Conservation (phyloP, 2,888 invertebrate species). For the Ichneumoninae sp. region DNA sequence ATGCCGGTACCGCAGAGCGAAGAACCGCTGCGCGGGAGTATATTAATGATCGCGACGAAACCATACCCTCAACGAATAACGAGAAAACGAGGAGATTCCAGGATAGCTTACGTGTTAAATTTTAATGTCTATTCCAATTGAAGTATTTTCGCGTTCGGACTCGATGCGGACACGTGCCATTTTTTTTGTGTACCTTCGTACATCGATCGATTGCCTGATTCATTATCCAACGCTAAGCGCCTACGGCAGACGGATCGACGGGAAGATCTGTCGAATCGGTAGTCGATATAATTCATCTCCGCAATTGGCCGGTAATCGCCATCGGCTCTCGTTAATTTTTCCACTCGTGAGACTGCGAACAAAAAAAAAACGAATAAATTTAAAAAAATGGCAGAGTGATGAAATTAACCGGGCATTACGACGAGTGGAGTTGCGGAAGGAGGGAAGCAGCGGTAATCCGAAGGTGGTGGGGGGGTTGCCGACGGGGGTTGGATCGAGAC, state of each 20-base stretch:
- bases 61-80: not conserved
- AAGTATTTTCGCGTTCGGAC: not conserved
- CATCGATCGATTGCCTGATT: not conserved
- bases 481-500: constrained; percentile 43
- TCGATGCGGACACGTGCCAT: not conserved
- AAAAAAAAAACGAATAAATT: not conserved
- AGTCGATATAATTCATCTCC: not conserved
- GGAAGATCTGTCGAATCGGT: not conserved
- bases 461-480: not conserved
- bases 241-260: not conserved
- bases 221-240: not conserved
- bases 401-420: constrained; percentile 76
- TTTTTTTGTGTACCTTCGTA: not conserved
- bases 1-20: not conserved
- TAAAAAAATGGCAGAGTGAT: constrained; percentile 71
- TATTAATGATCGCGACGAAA: constrained; percentile 35
- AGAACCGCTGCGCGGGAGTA: not conserved
- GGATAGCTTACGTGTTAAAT: not conserved
- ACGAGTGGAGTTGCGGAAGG: constrained; percentile 63
- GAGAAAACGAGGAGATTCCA: constrained; percentile 7
- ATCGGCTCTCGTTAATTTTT: not conserved
- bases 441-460: constrained; percentile 16
- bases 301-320: not conserved
- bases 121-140: not conserved
- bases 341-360: not conserved